These are phyloP conservation scores for Yponomeuta cagnagella DNA, from an alignment of 2,888 invertebrate genomes.

Conservation along the genomic window DNA sequence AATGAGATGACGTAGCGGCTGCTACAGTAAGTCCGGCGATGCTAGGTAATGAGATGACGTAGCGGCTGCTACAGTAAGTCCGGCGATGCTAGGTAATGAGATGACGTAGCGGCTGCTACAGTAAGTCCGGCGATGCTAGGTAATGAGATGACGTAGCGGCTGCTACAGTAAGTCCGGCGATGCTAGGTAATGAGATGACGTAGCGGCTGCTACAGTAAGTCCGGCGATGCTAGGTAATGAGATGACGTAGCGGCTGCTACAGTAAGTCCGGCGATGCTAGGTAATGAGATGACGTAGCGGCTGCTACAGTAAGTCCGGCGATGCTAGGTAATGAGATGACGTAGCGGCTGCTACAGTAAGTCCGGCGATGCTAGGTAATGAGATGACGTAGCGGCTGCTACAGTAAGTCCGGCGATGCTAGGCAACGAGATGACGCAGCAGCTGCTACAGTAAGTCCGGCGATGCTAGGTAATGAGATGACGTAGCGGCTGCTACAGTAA, in stretches of 20 bases:
- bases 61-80: conserved; percentile 26
- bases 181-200: conserved; percentile 25
- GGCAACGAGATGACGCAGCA: too few relatives aligned
- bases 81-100: conserved; percentile 24
- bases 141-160: conserved; percentile 25
- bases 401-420: conserved; percentile 25
- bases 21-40: conserved; percentile 26
- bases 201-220: conserved; percentile 27
- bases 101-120: neutral
- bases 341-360: conserved; percentile 21
- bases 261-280: neutral
- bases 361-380: conserved; percentile 24
- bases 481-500: too few relatives aligned
- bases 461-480: conserved; percentile 25
- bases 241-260: too few relatives aligned
- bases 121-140: neutral
- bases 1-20: conserved; percentile 25
- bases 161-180: conserved; percentile 20
- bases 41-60: too few relatives aligned
- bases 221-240: too few relatives aligned
- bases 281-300: conserved; percentile 25
- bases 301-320: too few relatives aligned
- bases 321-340: conserved; percentile 24
- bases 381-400: conserved; percentile 8
- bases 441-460: too few relatives aligned